These are phyloP conservation scores for Paradoxurus hermaphroditus DNA, from an alignment of 2,113 vertebrate genomes.

Conservation along the genomic window DNA sequence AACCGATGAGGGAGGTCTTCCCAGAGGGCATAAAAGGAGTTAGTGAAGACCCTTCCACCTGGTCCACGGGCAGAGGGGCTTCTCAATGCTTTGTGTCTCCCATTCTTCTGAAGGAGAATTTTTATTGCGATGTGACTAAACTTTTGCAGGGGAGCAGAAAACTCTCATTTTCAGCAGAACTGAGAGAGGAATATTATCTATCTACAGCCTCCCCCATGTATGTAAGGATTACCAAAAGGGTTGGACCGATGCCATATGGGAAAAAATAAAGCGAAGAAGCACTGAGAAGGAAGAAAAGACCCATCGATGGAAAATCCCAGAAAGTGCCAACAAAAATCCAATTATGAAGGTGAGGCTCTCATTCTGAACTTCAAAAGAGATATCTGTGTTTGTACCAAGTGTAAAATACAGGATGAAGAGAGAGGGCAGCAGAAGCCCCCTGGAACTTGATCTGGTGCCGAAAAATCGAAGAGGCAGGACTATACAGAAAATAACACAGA, in stretches of 20 bases:
- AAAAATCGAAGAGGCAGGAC: neutral
- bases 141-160: neutral
- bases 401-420: neutral
- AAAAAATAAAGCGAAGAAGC: neutral
- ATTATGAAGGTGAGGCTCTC: neutral
- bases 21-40: neutral
- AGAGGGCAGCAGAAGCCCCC: neutral
- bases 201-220: neutral
- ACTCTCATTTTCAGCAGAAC: neutral
- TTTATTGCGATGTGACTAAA: neutral
- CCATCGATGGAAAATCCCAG: neutral
- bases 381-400: neutral
- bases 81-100: neutral
- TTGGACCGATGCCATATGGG: neutral
- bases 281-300: neutral
- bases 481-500: neutral
- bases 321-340: neutral
- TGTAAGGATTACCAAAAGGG: neutral
- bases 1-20: neutral
- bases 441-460: neutral
- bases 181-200: neutral
- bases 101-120: neutral
- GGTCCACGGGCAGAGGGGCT: neutral
- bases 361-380: neutral
- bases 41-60: neutral